Evolutionary conservation across 2,888 invertebrate species (phyloP).

Genomic region (Xanthorhoe designata): DNA sequence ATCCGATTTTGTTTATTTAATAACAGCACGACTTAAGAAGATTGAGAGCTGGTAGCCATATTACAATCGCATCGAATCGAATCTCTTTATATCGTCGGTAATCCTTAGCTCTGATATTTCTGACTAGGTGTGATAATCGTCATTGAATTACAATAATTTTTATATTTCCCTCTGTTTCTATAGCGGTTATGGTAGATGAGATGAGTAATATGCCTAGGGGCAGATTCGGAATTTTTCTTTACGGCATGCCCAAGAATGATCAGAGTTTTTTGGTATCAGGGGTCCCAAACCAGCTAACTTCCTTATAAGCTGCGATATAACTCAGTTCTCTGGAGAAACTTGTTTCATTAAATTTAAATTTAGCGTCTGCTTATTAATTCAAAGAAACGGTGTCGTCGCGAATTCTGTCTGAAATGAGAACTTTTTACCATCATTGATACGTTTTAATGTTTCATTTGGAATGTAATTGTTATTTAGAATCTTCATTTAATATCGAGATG

Average conservation of each 20-base stretch:
- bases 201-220: no score
- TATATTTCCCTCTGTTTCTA: no score
- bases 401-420: constrained; percentile 56
- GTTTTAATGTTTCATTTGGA: constrained; percentile 57
- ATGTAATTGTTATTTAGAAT: constrained; percentile 32
- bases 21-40: no score
- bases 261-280: not conserved
- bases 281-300: constrained; percentile 15
- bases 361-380: constrained; percentile 77
- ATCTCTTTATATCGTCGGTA: no score
- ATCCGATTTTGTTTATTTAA: no score
- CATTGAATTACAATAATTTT: no score
- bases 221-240: no score
- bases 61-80: no score
- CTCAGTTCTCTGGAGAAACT: constrained; percentile 67
- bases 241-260: not conserved
- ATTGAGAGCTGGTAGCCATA: no score
- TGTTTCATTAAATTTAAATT: constrained; percentile 82
- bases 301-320: constrained; percentile 47
- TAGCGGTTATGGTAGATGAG: no score
- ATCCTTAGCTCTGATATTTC: no score
- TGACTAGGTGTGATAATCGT: no score
- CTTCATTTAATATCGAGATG: constrained; percentile 16
- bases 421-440: constrained; percentile 59
- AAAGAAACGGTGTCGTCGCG: constrained; percentile 64